Evolutionary conservation across 1,140 invertebrate species (phyloP), one percentile per base, ranked within the genome.

Genomic region (Theocolax elegans): DNA sequence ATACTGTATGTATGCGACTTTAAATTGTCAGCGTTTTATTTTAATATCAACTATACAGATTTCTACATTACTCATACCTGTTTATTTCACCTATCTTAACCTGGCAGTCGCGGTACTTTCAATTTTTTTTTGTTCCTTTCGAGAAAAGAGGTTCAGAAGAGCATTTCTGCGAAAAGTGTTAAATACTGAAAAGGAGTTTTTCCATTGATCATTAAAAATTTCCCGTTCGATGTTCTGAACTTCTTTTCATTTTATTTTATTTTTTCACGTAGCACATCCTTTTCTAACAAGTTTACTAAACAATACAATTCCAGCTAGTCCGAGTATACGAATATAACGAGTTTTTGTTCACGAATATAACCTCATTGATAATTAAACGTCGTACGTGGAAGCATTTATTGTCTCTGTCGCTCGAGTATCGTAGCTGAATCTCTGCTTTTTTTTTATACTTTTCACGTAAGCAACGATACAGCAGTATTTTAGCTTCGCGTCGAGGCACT

Each of bases 401-500:
- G 51, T 67, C 53, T 58, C n/a, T n/a, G n/a, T n/a, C n/a, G n/a
- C n/a, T n/a, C n/a, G n/a, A n/a, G n/a, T n/a, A n/a, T n/a, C n/a
- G n/a, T n/a, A n/a, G n/a, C n/a, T n/a, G n/a, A n/a, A n/a, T n/a
- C n/a, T n/a, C n/a, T n/a, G n/a, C n/a, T n/a, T n/a, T 40, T 42
- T 54, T 17, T 0, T 17, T 29, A 3, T 9, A n/a, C n/a, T 9
- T 17, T 29, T 56, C 13, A 66, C 64, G 23, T 35, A 40, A 46
- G 25, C 42, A 31, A 35, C 38, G 17, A 31, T 67, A 35, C 42
- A 31, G 13, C 38, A 67, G 25, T 58, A 38, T 25, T 40, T 58
- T 48, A 67, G 64, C 42, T 66, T 46, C 38, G 42, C 21, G 25
- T 44, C 38, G 48, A 69, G 67, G 67, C 67, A 69, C 67, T 69